Percentiles rank a stretch among this genome's conserved stretches.
Conservation (phyloP, 1,140 invertebrate species). For the Mamestra configurata region DNA sequence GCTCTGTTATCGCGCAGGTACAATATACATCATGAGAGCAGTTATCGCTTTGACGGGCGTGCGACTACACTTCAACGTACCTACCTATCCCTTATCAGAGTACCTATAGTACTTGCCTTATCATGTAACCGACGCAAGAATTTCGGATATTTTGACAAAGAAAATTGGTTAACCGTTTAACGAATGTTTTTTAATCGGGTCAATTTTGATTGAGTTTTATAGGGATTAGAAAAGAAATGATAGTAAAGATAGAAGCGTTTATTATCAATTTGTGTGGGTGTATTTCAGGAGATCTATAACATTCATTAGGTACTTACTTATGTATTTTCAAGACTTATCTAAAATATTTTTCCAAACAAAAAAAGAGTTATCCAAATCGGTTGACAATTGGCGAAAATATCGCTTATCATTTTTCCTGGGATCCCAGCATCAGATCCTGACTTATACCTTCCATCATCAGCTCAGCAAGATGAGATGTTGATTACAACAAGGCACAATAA, state of each 20-base stretch:
- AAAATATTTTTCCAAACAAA: no score
- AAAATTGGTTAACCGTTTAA: not conserved
- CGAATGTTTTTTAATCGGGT: not conserved
- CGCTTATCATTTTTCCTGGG: no score
- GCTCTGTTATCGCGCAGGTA: conserved; percentile 47
- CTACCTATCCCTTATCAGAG: conserved; percentile 26
- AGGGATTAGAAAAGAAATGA: not conserved
- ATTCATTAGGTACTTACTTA: no score
- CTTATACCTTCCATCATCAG: no score
- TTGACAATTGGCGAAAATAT: no score
- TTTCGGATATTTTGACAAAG: not conserved
- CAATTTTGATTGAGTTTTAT: not conserved
- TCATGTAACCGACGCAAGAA: conserved; percentile 3
- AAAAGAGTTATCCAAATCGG: no score
- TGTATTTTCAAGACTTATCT: no score
- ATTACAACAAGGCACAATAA: no score
- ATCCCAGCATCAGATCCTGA: no score
- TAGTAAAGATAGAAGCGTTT: not conserved
- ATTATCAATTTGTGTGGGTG: not conserved
- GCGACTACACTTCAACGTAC: conserved; percentile 17
- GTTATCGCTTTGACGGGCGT: conserved; percentile 45
- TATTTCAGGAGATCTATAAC: not conserved
- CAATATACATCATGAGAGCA: conserved; percentile 29
- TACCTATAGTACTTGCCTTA: conserved; percentile 29
- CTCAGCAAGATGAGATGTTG: no score